Conservation (phyloP, 2,888 invertebrate genomes). For the Xylota segnis region DNA sequence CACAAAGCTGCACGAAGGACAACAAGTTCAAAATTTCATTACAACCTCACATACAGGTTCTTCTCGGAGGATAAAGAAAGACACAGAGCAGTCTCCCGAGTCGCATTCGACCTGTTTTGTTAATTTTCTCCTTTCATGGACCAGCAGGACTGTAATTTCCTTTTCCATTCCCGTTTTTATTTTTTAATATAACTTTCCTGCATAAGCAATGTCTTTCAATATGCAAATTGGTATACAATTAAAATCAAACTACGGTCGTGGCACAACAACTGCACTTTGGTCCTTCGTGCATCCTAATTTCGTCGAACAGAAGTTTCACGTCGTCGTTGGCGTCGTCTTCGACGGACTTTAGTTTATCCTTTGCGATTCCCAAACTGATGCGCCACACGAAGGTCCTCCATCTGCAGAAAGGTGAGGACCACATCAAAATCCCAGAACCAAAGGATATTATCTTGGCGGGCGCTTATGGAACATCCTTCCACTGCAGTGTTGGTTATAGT, state of each 20-base stretch:
- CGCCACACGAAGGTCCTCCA: constrained; percentile 40
- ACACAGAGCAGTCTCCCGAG: constrained; percentile 41
- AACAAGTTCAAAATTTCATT: constrained; percentile 75
- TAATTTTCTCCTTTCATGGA: constrained; percentile 53
- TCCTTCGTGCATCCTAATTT: constrained; percentile 59
- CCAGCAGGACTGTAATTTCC: constrained; percentile 56
- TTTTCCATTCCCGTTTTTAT: constrained; percentile 11
- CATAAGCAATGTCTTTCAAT: constrained; percentile 68
- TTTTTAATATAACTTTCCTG: constrained; percentile 61
- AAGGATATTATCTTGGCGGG: constrained; percentile 59
- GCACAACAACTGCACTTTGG: constrained; percentile 52
- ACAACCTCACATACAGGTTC: constrained; percentile 24
- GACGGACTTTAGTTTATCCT: constrained; percentile 46
- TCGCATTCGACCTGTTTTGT: constrained; percentile 32
- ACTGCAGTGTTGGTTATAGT: constrained; percentile 26
- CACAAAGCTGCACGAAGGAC: constrained; percentile 57
- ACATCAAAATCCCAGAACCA: constrained; percentile 61
- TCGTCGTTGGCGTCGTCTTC: constrained; percentile 54
- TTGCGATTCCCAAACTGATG: constrained; percentile 57
- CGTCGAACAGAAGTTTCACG: constrained; percentile 56
- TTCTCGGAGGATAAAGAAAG: constrained; percentile 38
- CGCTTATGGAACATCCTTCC: constrained; percentile 36
- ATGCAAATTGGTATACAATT: constrained; percentile 77
- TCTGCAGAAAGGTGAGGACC: constrained; percentile 61
- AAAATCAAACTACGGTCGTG: constrained; percentile 71